Evolutionary conservation across 2,888 invertebrate genomes (phyloP), one percentile per base, ranked within the genome.

Genomic region (Cybosia mesomella): DNA sequence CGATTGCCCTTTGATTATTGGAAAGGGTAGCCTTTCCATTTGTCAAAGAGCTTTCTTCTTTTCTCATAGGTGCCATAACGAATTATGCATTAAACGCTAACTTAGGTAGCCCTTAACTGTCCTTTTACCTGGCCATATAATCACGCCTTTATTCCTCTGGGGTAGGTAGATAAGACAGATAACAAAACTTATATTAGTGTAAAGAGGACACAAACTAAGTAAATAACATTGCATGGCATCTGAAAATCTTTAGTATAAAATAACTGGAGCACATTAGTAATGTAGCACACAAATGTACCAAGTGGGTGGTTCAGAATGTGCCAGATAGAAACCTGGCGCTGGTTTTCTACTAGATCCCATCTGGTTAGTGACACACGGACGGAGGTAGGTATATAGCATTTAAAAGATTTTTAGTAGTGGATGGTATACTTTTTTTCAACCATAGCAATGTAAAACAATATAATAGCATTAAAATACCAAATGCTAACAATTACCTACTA

Each of bases 1-100:
- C 49, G n/a, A 49, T 49, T 49, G 49, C 49, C 49, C 49, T 49
- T 49, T 5, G 43, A 8, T 9, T n/a, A 49, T 49, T 18, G 8
- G 49, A 59, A 59, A 36, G 21, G 2, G 15, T 21, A 15, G 11
- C n/a, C 34, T 58, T 58, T 58, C 22, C 36, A 36, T 36, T 22
- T 59, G 58, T 59, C 58, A 59, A 59, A 49, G n/a, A 22, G 15
- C 36, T 59, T 59, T 59, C 58, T 34, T 59, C 22, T 8, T 22
- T 36, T 59, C 15, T 59, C 36, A 59, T 22, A 59, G 22, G 34
- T 58, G 49, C n/a, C n/a, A n/a, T 49, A 9, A 49, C 49, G n/a
- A 49, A 49, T 49, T 9, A 49, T 49, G 49, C 7, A 49, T 49
- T 49, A 49, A 49, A 49, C 49, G 49, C 49, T n/a, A 18, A 49